Base-by-base conservation (phyloP, 2,113 vertebrate genomes). In the Laticauda colubrina region DNA sequence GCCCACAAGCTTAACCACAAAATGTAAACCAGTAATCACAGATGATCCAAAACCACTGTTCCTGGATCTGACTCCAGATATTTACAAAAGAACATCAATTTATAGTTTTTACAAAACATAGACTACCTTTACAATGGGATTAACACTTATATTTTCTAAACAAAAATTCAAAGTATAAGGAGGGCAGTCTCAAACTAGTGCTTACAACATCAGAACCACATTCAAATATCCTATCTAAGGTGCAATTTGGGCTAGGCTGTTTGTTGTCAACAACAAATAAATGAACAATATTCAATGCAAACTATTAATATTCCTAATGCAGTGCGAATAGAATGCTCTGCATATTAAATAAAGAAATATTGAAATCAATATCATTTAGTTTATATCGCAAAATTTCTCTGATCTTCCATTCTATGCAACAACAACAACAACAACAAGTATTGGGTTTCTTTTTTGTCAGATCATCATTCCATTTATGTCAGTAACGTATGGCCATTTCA, bases 1-100 rank as follows among this genome's bases (percentile, higher is more conserved):
- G 88, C 69, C 89, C 55, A 18, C 20, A 91, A 59, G 85, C 51
- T 23, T 56, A n/a, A 8, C 34, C 75, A 43, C 53, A 18, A 59
- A 86, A 57, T 53, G 43, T 34, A 0, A 0, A 94, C 93, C 94
- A 94, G 95, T 94, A 29, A 90, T 88, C 85, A 93, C 29, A 94
- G 90, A 21, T 20, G 0, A 4, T 5, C 0, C 85, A 90, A 75
- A 93, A 95, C 23, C 23, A 95, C 95, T 93, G 55, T 29, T 54
- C 15, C 59, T 91, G 81, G 81, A 91, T 56, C 39, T 43, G 57
- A 9, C 12, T 23, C 1, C 48, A 89, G 93, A 0, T 10, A 43
- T 56, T 87, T 0, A 0, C 5, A 5, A 91, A 15, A 86, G 18
- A 81, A 81, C 75, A 43, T 10, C 2, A 8, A 20, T 43, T 81